A percentile compares a stretch with the other conserved stretches of the same genome.
Evolutionary conservation across 2,113 vertebrate genomes (phyloP).

Genomic region (Poeciliopsis occidentalis): DNA sequence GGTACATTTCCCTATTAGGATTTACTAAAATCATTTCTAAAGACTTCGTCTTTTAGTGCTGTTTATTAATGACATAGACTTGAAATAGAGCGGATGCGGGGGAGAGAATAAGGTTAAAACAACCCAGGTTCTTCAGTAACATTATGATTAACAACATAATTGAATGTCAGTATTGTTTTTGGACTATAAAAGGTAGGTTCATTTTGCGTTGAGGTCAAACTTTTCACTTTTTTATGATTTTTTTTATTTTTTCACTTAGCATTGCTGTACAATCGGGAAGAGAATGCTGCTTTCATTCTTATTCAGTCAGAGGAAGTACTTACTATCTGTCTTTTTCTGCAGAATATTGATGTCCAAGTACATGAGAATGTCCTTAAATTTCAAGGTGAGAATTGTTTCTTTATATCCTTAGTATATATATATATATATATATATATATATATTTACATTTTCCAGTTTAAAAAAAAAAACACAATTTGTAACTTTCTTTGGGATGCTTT

Average conservation of each 20-base stretch:
- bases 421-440: too few relatives aligned
- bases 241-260: not conserved
- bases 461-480: not conserved
- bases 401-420: not conserved
- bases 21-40: too few relatives aligned
- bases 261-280: slow-evolving; percentile 9
- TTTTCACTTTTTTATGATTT: not conserved
- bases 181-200: not conserved
- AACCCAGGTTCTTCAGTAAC: not conserved
- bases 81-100: not conserved
- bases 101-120: not conserved
- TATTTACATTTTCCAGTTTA: not conserved
- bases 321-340: slow-evolving; percentile 33
- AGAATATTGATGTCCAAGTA: slow-evolving; percentile 86
- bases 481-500: slow-evolving; percentile 20
- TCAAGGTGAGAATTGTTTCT: slow-evolving; percentile 78
- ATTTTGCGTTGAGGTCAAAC: not conserved
- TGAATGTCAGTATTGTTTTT: not conserved
- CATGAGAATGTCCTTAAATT: slow-evolving; percentile 88
- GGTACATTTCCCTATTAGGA: too few relatives aligned
- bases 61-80: not conserved
- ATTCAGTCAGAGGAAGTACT: slow-evolving; percentile 10
- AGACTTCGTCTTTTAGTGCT: not conserved
- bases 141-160: not conserved
- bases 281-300: not conserved